Percentiles rank a stretch among this genome's conserved stretches.
Conservation (phyloP, 2,797 vertebrate genomes). For the Falco biarmicus region DNA sequence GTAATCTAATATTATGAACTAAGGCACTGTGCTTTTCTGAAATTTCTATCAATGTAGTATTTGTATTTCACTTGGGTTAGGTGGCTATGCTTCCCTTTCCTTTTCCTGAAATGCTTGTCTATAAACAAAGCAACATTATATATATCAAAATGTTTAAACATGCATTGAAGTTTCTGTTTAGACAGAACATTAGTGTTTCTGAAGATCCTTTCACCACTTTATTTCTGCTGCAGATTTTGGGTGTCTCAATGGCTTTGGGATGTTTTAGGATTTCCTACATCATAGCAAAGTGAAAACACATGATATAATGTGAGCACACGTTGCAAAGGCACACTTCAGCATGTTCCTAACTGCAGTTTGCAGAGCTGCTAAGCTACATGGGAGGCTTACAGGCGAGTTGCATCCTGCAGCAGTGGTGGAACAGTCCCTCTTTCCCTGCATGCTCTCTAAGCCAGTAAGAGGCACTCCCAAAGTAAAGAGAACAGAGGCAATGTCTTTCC, state of each 20-base stretch:
- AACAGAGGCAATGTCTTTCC: background rate
- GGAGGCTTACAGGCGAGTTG: no score
- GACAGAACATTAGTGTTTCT: background rate
- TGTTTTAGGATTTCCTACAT: background rate
- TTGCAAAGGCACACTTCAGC: background rate
- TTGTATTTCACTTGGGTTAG: background rate
- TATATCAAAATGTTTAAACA: background rate
- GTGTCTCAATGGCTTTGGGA: background rate
- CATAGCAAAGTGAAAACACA: background rate
- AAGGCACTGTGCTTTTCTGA: background rate
- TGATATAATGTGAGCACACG: fast-evolving
- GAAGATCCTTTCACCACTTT: background rate
- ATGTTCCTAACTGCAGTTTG: background rate
- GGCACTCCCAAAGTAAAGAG: background rate
- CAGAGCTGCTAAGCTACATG: background rate
- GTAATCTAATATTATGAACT: background rate
- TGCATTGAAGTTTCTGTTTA: background rate
- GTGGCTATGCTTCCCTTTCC: background rate
- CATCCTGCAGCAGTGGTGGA: fast-evolving
- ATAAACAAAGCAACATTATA: background rate
- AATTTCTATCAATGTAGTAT: background rate
- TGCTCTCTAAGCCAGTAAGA: background rate
- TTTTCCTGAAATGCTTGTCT: background rate
- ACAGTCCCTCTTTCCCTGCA: background rate
- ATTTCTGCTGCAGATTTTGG: background rate